These are phyloP conservation scores for Strigamia maritima DNA, from an alignment of 2,888 invertebrate species.

Conservation along the genomic window DNA sequence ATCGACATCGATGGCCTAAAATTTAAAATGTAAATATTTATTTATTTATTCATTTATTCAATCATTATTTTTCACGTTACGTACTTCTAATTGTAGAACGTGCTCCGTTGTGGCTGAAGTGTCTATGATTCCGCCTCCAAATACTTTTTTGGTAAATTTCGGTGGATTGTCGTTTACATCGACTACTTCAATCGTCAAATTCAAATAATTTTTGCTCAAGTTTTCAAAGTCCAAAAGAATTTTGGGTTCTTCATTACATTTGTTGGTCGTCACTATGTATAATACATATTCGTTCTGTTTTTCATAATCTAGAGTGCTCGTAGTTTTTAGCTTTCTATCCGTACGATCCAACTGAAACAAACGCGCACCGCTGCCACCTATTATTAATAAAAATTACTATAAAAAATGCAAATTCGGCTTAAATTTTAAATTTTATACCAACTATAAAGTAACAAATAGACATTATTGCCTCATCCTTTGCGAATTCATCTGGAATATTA, in stretches of 20 bases:
- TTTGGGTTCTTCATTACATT: neutral
- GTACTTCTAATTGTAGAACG: neutral
- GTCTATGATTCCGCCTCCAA: neutral
- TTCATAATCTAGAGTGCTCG: neutral
- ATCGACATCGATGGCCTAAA: neutral
- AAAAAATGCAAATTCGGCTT: no score
- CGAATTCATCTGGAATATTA: neutral
- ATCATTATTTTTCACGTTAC: neutral
- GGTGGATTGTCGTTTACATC: slow-evolving; percentile 9
- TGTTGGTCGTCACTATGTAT: neutral
- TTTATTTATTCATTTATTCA: neutral
- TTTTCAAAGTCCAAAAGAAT: neutral
- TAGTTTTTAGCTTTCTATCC: neutral
- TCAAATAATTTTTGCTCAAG: neutral
- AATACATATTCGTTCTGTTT: neutral
- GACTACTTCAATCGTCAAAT: neutral
- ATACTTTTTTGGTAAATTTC: neutral
- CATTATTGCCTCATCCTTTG: neutral
- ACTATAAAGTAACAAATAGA: neutral
- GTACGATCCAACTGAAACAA: neutral
- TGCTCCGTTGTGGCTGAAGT: neutral
- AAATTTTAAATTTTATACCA: neutral
- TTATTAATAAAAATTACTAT: neutral
- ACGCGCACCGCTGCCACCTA: neutral
- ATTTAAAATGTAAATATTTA: neutral